phyloP scores from a whole-genome alignment of 2,797 vertebrate species.

The Leucoraja ocellata region DNA sequence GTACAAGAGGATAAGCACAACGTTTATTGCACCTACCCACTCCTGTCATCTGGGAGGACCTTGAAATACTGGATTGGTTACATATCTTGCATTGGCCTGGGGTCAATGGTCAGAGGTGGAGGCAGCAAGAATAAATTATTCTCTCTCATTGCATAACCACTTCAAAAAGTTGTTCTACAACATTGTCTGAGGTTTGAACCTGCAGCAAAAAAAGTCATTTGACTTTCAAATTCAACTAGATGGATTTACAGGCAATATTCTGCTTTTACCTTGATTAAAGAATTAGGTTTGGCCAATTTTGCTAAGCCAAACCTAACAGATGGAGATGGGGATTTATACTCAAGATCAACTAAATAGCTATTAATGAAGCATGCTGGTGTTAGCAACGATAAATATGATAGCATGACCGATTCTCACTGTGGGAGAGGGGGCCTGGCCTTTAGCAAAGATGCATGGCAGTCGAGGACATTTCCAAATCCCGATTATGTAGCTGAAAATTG shows the following conservation, averaged over 20 bases:
- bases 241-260: not conserved
- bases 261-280: not conserved
- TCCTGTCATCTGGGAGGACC: not conserved
- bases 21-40: not conserved
- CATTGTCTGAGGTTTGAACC: not conserved
- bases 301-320: no score
- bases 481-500: not conserved
- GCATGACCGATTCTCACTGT: not conserved
- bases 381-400: no score
- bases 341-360: no score
- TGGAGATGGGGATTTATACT: no score
- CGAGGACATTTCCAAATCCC: not conserved
- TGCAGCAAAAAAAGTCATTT: not conserved
- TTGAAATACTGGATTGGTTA: not conserved
- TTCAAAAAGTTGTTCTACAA: not conserved
- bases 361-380: not conserved
- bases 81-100: not conserved
- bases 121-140: not conserved
- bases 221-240: not conserved
- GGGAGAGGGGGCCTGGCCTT: not conserved
- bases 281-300: not conserved
- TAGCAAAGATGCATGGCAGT: not conserved
- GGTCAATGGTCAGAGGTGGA: not conserved
- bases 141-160: not conserved
- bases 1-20: not conserved